Evolutionary conservation across 2,888 invertebrate genomes (phyloP).

Genomic region (Xiphydria camelus): DNA sequence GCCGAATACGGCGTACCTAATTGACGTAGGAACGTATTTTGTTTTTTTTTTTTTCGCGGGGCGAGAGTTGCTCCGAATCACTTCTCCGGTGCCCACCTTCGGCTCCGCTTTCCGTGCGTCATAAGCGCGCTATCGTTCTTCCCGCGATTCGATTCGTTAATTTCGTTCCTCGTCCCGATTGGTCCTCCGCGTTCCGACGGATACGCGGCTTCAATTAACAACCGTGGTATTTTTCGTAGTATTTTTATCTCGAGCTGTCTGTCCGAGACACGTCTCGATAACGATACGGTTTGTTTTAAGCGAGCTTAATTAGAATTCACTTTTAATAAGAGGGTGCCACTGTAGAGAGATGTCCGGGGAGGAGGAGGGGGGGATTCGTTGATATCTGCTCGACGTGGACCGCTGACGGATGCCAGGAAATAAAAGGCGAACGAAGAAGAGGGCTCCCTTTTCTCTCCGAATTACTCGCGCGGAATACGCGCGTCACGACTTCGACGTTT

Average conservation of each 20-base stretch:
- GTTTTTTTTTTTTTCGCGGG: too few species aligned
- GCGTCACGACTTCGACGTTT: not conserved
- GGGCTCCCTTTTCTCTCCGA: not conserved
- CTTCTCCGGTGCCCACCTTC: not conserved
- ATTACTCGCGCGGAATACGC: slow-evolving; percentile 5
- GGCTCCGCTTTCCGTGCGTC: not conserved
- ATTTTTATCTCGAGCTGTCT: slow-evolving; percentile 14
- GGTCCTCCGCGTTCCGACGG: too few species aligned
- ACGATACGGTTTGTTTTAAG: slow-evolving; percentile 15
- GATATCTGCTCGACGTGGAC: slow-evolving; percentile 8
- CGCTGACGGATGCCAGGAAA: slow-evolving; percentile 1
- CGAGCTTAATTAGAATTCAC: slow-evolving; percentile 34
- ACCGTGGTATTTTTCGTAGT: slow-evolving; percentile 8
- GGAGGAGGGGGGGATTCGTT: slow-evolving; percentile 25
- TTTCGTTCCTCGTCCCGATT: slow-evolving; percentile 7
- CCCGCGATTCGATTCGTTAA: slow-evolving; percentile 1
- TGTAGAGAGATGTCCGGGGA: slow-evolving; percentile 4
- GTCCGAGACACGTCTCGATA: slow-evolving; percentile 2
- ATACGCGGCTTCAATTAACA: slow-evolving; percentile 1
- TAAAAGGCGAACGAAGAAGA: not conserved
- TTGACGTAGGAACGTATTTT: too few species aligned
- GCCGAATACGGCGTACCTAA: too few species aligned
- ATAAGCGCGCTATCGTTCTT: slow-evolving; percentile 9
- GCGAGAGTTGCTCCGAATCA: too few species aligned
- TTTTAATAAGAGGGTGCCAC: slow-evolving; percentile 19